Base-by-base conservation (phyloP, 2,888 invertebrate species). In the Heliconius ismenius region DNA sequence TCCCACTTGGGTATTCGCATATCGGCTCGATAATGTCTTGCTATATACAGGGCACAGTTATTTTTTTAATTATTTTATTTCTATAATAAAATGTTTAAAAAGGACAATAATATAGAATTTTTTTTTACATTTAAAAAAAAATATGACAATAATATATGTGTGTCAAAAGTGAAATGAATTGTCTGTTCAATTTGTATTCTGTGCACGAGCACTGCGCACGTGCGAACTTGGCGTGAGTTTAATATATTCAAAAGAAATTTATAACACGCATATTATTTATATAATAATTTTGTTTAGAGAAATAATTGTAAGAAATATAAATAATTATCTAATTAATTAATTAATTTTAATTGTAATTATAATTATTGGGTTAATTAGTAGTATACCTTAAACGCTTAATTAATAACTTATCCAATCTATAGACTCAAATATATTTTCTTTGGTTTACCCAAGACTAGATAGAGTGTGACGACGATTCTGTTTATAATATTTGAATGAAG, bases 171-270 rank as follows among this genome's bases (percentile, higher is more conserved):
- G 63, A 67, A 81, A 81, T 82, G 81, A 83, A 82, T 84, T 81
- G 83, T 89, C 87, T 89, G 84, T 80, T 84, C 84, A 85, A 26
- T 84, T 84, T 86, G 84, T 87, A 89, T 86, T 87, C 90, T 84
- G 81, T 81, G 80, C 82, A 60, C 69, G 68, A 18, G 58, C 72
- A 87, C 86, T 86, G 88, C 88, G 92, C 92, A 91, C 92, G 92
- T 90, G 90, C 91, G 85, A 85, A 87, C 88, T 89, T 91, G 88
- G 91, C 90, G 91, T 89, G 91, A 91, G 89, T 91, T 86, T 90
- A 90, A 92, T 92, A 92, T 91, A 91, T 90, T 88, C 85, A 89
- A 89, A 89, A 89, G 86, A 90, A 92, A 92, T 92, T 91, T 91
- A 91, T 91, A 90, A 89, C 88, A 89, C 89, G 87, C 91, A 91